Base-by-base conservation (phyloP, 2,888 invertebrate genomes). In the Amphipoea lucens region DNA sequence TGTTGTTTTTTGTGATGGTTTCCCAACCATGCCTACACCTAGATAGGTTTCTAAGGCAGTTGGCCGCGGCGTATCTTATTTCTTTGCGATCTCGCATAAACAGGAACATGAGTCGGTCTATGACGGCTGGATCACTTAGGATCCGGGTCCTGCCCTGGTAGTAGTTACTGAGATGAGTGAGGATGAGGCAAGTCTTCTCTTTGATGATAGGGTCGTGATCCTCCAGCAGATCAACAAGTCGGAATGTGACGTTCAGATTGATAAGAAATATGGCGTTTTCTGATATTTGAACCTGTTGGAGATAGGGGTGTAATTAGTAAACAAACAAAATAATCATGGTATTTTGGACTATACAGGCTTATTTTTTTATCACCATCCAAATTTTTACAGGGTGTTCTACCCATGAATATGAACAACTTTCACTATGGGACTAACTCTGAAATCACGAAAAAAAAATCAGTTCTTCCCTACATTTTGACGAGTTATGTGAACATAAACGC, bases 251-350 rank as follows among this genome's bases (percentile, higher is more conserved):
- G 79, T 96, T 93, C 6, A 95, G 86, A 17, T 94, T 89, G 69
- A 96, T 92, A 1, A 96, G 92, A 79, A 94, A 95, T 81, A 95
- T 85, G 0, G 97, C 97, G 84, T 91, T 94, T 87, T 97, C 97
- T 70, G 96, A 92, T 91, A 96, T 95, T 92, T 95, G 95, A 14
- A 96, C 94, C 97, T 96, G 92, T 60, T 48, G 57, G 20, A 60
- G 36, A 70, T 23, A 65, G 12, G 36, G 4, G 1, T 11, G 0
- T 17, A 51, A 42, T 79, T 51, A 68, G 84, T 90, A 94, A 93
- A 40, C 11, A 17, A 4, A 5, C 40, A 23, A 17, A 62, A 62
- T 29, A 48, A 20, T 17, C n/a, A 11, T 11, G 12, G 6, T 29
- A 29, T 48, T 48, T 20, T 23, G 42, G 40, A 29, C 20, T 54